A percentile compares a stretch with the other conserved stretches of the same genome.
These are phyloP conservation scores for Oreochromis niloticus DNA, from an alignment of 2,113 vertebrate genomes.

Conservation along the genomic window DNA sequence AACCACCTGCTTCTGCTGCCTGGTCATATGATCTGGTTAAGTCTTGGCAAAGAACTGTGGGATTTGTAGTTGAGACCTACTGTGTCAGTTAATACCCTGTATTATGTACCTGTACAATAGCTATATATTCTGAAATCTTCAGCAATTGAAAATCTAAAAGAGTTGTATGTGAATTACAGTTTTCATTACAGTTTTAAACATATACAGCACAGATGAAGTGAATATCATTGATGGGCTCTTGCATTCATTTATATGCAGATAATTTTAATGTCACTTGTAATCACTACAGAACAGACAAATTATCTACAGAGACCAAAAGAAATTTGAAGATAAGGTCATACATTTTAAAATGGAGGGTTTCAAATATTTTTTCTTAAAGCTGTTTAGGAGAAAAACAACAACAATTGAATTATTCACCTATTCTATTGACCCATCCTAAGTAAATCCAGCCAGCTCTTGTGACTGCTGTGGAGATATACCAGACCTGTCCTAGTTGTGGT, in stretches of 20 bases:
- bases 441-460: not conserved
- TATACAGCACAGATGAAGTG: not conserved
- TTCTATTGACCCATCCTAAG: not conserved
- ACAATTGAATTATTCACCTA: not conserved
- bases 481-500: not conserved
- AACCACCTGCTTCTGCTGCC: conserved; percentile 57
- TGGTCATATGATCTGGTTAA: conserved; percentile 63
- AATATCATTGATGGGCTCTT: not conserved
- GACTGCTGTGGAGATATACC: not conserved
- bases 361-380: not conserved
- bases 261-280: not conserved
- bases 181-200: not conserved
- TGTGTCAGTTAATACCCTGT: not conserved
- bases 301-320: not conserved
- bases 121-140: not conserved
- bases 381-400: not conserved
- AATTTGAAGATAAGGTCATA: not conserved
- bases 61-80: conserved; percentile 56
- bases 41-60: conserved; percentile 42
- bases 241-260: not conserved
- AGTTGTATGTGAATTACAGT: not conserved
- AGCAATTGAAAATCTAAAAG: not conserved
- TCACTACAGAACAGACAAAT: not conserved
- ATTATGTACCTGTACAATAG: not conserved
- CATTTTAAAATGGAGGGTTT: not conserved